A percentile compares a stretch with the other conserved stretches of the same genome.
phyloP scores from a whole-genome alignment of 2,797 vertebrate genomes.

The Leptatherina wallacei region DNA sequence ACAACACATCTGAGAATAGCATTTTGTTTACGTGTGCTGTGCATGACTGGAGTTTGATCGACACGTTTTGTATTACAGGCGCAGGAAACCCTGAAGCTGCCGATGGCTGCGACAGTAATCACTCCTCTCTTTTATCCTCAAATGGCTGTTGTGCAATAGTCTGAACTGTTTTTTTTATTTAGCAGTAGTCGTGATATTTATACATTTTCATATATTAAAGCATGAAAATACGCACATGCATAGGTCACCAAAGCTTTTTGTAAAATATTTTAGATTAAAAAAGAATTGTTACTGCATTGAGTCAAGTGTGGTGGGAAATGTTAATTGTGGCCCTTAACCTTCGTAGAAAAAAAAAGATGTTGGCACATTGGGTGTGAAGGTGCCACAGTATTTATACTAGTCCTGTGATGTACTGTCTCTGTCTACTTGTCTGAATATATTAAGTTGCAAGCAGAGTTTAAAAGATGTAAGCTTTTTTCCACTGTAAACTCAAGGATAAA shows the following conservation, averaged over 20 bases:
- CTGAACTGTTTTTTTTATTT: conserved; percentile 66
- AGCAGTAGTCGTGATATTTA: conserved; percentile 68
- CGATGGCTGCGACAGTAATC: conserved; percentile 33
- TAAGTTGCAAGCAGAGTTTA: conserved; percentile 21
- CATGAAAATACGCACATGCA: conserved; percentile 9
- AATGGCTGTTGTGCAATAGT: conserved; percentile 81
- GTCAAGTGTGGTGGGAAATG: conserved; percentile 2
- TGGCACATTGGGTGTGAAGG: conserved; percentile 25
- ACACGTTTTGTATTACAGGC: conserved; percentile 76
- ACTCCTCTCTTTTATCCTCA: conserved; percentile 43
- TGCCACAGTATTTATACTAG: background rate
- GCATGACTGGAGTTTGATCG: background rate
- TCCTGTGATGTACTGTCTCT: conserved; percentile 7
- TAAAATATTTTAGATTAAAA: conserved; percentile 61
- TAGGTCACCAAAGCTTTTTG: conserved; percentile 72
- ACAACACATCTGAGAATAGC: background rate
- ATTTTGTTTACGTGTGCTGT: background rate
- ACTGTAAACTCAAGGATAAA: conserved; percentile 48
- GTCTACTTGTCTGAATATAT: conserved; percentile 13
- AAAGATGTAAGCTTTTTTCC: conserved; percentile 25
- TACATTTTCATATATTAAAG: conserved; percentile 35
- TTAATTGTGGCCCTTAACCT: conserved; percentile 21
- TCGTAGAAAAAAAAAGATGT: conserved; percentile 10
- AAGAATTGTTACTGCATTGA: conserved; percentile 23
- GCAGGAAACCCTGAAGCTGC: conserved; percentile 90